Conservation (phyloP, 2,888 invertebrate genomes). For the Vesta saturnalis region DNA sequence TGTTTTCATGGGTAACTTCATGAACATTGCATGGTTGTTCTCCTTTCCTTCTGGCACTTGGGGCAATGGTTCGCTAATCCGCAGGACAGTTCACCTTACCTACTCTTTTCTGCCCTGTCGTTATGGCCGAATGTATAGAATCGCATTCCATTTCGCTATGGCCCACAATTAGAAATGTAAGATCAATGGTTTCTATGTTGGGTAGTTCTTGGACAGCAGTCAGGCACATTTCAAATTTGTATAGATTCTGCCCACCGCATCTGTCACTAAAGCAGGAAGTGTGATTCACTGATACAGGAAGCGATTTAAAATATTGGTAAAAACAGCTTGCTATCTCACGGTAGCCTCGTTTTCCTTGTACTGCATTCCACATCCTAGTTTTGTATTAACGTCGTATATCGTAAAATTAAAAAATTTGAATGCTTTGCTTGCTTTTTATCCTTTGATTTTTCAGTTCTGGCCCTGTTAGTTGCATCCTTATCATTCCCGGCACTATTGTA, state of each 20-base stretch:
- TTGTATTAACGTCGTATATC: constrained; percentile 38
- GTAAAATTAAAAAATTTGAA: constrained; percentile 22
- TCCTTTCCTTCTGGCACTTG: too few species aligned
- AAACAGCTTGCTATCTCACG: too few species aligned
- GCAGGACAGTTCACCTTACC: neutral
- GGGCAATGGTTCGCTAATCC: constrained; percentile 15
- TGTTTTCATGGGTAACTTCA: neutral
- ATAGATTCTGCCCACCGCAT: neutral
- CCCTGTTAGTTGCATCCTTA: neutral
- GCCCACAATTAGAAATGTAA: constrained; percentile 44
- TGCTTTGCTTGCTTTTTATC: neutral
- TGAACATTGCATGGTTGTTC: too few species aligned
- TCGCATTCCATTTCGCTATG: too few species aligned
- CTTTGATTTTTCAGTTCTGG: neutral
- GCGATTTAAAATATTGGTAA: too few species aligned
- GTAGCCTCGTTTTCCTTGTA: too few species aligned
- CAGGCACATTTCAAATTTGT: neutral
- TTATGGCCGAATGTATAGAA: constrained; percentile 32
- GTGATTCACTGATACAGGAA: too few species aligned
- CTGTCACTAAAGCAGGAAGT: neutral
- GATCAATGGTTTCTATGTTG: constrained; percentile 34
- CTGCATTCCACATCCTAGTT: neutral
- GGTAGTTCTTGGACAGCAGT: too few species aligned
- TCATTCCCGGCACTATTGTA: too few species aligned
- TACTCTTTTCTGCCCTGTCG: neutral